Base-by-base conservation (phyloP, 1,140 invertebrate species). In the Drosophila lacteicornis region DNA sequence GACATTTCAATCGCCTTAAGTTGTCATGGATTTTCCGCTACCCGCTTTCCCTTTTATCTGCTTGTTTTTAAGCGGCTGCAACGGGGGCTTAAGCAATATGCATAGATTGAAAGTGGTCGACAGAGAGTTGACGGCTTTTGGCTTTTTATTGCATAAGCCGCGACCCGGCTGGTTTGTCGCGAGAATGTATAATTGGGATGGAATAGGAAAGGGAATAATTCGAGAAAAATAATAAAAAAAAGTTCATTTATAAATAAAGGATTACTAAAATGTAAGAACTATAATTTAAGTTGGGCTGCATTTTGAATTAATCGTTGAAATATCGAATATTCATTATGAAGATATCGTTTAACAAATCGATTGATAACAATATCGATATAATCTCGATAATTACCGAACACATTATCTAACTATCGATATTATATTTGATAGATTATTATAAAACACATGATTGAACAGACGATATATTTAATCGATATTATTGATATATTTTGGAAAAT, bases 1-100 rank as follows among this genome's bases (percentile, higher is more conserved):
- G 75, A 78, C 63, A 70, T 70, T 70, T 62, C 75, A 62, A 79
- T 70, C 58, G 76, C 75, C 76, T 78, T 78, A 78, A 78, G 66
- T 71, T 78, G 76, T 77, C 65, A 43, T 68, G 67, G 67, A 33
- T 49, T 56, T 47, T 6, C 27, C 57, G 40, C 42, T 43, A 13
- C 25, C 43, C 33, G 51, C 12, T 69, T 56, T n/a, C 43, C 53
- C 40, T 27, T 65, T 66, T 66, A 59, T 62, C 70, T 56, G 30
- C 43, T 78, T 61, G 50, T 61, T 68, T 61, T 66, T 55, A 51
- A 73, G 66, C 67, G 66, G 40, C 69, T 70, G 69, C 69, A 71
- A 8, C 66, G 36, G 15, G 36, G 53, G 45, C 53, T 71, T 71
- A 47, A 69, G 40, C 68, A 56, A 57, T 69, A 49, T 71, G 63